These are phyloP conservation scores for Liposcelis brunnea DNA, from an alignment of 2,888 invertebrate genomes.

Conservation along the genomic window DNA sequence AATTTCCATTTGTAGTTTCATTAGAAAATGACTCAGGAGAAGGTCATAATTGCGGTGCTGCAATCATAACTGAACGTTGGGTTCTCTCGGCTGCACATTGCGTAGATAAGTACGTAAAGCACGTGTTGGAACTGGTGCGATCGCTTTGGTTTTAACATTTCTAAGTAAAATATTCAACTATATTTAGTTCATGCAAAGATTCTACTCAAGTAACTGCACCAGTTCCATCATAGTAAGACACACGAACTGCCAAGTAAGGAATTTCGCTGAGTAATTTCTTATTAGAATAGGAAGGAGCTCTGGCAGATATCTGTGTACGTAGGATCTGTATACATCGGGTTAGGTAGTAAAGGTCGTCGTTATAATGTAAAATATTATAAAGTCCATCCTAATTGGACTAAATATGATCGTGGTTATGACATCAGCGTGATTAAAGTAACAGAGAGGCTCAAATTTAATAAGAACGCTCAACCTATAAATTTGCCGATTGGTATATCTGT, in stretches of 20 bases:
- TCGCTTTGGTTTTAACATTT: no score
- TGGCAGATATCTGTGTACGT: not conserved
- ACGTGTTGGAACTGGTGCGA: no score
- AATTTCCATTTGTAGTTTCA: not conserved
- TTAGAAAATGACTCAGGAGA: not conserved
- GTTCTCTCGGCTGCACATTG: not conserved
- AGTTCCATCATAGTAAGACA: no score
- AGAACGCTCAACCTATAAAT: constrained; percentile 3
- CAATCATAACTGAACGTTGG: not conserved
- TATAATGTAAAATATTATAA: constrained; percentile 6
- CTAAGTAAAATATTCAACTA: no score
- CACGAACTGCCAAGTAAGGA: no score
- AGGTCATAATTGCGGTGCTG: not conserved
- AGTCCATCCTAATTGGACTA: constrained; percentile 10
- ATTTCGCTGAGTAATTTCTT: no score
- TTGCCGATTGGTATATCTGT: constrained; percentile 10
- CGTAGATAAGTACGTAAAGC: no score
- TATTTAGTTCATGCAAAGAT: no score
- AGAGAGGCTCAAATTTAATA: not conserved
- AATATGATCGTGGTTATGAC: constrained; percentile 11
- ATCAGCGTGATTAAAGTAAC: constrained; percentile 11
- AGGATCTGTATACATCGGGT: not conserved
- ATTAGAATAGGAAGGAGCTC: not conserved
- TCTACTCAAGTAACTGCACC: no score
- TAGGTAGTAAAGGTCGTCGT: constrained; percentile 4